Conservation (phyloP, 2,888 invertebrate genomes). For the Hipparchia semele region DNA sequence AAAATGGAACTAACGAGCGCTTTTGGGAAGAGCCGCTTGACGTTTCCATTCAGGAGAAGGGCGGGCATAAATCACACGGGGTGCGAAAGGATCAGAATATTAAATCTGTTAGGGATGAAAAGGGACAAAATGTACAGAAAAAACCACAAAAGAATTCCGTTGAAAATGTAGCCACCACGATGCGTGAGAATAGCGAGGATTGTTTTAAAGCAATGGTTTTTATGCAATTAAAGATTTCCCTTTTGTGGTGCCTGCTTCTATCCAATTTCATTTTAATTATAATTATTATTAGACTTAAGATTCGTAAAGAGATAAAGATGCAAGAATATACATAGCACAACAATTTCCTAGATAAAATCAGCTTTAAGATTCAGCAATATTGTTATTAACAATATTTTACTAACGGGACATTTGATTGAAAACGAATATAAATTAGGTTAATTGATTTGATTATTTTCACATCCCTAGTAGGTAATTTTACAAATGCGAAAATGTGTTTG, state of each 20-base stretch:
- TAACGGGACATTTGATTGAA: too few species aligned
- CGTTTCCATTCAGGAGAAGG: constrained; percentile 61
- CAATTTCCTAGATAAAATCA: too few species aligned
- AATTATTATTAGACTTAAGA: too few species aligned
- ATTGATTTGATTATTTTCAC: too few species aligned
- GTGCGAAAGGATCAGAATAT: constrained; percentile 64
- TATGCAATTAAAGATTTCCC: not conserved
- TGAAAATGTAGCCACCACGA: constrained; percentile 38
- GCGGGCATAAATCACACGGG: constrained; percentile 70
- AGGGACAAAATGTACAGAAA: constrained; percentile 58
- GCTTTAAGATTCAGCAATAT: too few species aligned
- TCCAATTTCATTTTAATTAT: too few species aligned
- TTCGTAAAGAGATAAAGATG: too few species aligned
- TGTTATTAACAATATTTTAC: too few species aligned
- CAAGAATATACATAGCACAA: too few species aligned
- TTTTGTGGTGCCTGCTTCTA: not conserved
- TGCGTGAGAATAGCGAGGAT: constrained; percentile 23
- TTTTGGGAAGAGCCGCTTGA: constrained; percentile 61
- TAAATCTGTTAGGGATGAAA: constrained; percentile 50
- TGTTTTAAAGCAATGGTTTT: not conserved
- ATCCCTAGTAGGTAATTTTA: too few species aligned
- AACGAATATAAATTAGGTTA: too few species aligned
- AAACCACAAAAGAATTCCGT: constrained; percentile 52
- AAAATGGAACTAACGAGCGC: constrained; percentile 71
- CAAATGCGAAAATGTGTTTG: too few species aligned